Evolutionary conservation across 1,140 invertebrate genomes (phyloP).

Genomic region (Tribolium castaneum): DNA sequence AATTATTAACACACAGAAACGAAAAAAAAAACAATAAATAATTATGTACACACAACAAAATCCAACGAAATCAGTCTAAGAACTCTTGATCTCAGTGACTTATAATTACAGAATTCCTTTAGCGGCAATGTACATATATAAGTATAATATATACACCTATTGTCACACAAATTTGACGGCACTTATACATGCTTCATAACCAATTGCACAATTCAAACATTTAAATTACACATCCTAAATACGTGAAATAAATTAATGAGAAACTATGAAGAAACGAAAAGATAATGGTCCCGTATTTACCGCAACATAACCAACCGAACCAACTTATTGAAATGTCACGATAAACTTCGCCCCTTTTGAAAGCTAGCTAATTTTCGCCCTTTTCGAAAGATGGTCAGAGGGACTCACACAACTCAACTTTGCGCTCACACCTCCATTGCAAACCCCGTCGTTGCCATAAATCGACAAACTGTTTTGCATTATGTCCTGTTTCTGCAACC

Average conservation of each 20-base stretch:
- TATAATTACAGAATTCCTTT: constrained; percentile 43
- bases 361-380: constrained; percentile 63
- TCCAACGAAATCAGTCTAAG: constrained; percentile 23
- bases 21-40: constrained; percentile 18
- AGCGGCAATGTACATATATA: constrained; percentile 48
- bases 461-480: constrained; percentile 59
- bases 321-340: constrained; percentile 15
- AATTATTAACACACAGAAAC: not conserved
- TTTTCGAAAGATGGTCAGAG: constrained; percentile 58
- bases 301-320: not conserved
- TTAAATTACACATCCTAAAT: constrained; percentile 24
- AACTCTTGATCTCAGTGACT: constrained; percentile 5
- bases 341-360: constrained; percentile 38
- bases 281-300: constrained; percentile 43
- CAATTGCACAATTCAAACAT: constrained; percentile 49
- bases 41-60: constrained; percentile 14
- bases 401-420: constrained; percentile 61
- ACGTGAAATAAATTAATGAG: constrained; percentile 5
- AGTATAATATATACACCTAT: constrained; percentile 53
- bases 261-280: constrained; percentile 6
- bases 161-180: constrained; percentile 56
- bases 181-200: constrained; percentile 51
- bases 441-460: constrained; percentile 55
- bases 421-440: constrained; percentile 53
- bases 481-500: constrained; percentile 60